These are phyloP conservation scores for Trichosurus vulpecula DNA, from an alignment of 2,797 vertebrate genomes.

Conservation along the genomic window DNA sequence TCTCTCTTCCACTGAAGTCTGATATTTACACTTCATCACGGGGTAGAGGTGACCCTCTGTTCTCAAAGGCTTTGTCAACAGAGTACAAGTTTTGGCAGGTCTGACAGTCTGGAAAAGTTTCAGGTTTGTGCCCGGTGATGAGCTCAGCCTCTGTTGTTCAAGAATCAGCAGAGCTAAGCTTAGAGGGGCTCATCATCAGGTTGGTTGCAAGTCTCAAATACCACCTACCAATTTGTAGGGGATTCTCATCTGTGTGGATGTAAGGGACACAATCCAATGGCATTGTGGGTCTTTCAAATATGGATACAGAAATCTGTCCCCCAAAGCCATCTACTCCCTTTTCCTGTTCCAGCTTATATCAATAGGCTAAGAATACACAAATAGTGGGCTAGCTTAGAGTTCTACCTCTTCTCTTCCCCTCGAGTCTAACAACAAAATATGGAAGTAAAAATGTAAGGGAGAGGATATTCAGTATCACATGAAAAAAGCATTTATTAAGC, in stretches of 20 bases:
- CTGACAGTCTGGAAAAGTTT: not conserved
- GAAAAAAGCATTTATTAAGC: not conserved
- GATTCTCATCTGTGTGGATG: not conserved
- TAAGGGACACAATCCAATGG: not conserved
- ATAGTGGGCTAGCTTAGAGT: not conserved
- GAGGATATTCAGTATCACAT: not conserved
- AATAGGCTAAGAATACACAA: not conserved
- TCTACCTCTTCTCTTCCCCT: not conserved
- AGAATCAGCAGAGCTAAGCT: not conserved
- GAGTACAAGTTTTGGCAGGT: not conserved
- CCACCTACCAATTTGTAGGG: not conserved
- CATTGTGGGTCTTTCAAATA: not conserved
- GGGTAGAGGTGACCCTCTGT: not conserved
- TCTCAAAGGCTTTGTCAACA: not conserved
- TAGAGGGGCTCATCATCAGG: not conserved
- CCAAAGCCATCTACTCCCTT: not conserved
- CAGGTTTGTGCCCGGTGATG: not conserved
- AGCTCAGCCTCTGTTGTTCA: not conserved
- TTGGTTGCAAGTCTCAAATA: not conserved
- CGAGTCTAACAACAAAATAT: not conserved
- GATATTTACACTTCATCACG: not conserved
- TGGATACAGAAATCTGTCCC: not conserved
- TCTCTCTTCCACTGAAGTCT: not conserved
- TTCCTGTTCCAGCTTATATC: not conserved
- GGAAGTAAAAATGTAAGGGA: not conserved